A percentile compares a stretch with the other conserved stretches of the same genome.
These are phyloP conservation scores for Crypturellus tataupa DNA, from an alignment of 2,797 vertebrate species.

Conservation along the genomic window DNA sequence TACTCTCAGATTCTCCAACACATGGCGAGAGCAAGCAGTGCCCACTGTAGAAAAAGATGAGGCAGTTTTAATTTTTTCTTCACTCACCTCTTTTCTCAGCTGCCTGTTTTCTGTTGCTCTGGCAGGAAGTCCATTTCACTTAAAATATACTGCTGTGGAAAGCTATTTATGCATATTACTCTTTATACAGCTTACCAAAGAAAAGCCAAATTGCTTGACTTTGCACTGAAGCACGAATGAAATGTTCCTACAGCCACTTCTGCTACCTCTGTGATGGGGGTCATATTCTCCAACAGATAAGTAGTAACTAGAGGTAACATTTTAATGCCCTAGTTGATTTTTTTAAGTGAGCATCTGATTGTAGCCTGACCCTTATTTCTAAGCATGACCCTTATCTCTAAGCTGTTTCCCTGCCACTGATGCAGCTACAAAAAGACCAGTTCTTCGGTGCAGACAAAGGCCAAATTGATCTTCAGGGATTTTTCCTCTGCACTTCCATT, in stretches of 20 bases:
- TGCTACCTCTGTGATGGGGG: not conserved
- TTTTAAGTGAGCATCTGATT: not conserved
- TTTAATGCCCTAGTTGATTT: not conserved
- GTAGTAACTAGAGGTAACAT: not conserved
- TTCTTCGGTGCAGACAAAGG: not conserved
- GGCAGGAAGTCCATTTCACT: not conserved
- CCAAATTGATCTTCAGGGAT: not conserved
- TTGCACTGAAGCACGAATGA: not conserved
- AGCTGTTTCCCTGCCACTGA: not conserved
- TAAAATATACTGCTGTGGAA: not conserved
- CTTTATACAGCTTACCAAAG: not conserved
- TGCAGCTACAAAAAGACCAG: not conserved
- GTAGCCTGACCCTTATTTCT: constrained; percentile 36
- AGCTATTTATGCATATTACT: fast-evolving
- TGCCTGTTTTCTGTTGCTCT: not conserved
- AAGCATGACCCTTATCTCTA: constrained; percentile 32
- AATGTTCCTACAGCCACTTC: not conserved
- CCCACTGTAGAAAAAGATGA: fast-evolving
- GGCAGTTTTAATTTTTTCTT: not conserved
- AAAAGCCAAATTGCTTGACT: not conserved
- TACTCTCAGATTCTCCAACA: not conserved
- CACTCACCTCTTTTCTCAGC: not conserved
- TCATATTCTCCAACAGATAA: not conserved
- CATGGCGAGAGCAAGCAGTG: fast-evolving
- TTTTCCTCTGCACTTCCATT: constrained; percentile 4